These are phyloP conservation scores for Lasioglossum baleicum DNA, from an alignment of 1,140 invertebrate species.

Conservation along the genomic window DNA sequence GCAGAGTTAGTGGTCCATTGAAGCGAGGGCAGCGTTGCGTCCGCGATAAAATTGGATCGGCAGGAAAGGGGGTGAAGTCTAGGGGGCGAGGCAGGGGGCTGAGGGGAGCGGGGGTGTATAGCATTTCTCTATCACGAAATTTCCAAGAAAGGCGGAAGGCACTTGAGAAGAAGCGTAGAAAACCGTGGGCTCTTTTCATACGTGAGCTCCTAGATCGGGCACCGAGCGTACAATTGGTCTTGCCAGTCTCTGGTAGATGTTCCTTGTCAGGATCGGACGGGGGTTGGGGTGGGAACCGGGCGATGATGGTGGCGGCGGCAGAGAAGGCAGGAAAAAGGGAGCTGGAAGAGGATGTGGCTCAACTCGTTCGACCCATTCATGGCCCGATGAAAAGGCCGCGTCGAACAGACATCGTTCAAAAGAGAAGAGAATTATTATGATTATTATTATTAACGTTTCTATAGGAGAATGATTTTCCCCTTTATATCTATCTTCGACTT, in stretches of 20 bases:
- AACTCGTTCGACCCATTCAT: conserved; percentile 78
- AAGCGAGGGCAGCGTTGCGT: background rate
- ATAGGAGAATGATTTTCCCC: conserved; percentile 75
- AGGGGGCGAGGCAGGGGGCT: background rate
- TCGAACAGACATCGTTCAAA: conserved; percentile 73
- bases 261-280: conserved; percentile 45
- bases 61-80: too few species aligned
- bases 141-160: conserved; percentile 38
- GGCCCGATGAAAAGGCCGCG: conserved; percentile 75
- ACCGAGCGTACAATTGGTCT: conserved; percentile 55
- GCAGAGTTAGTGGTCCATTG: background rate
- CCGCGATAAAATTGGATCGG: conserved; percentile 46
- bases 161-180: conserved; percentile 37
- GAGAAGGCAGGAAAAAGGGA: conserved; percentile 62
- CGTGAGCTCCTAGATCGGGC: conserved; percentile 59
- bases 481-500: conserved; percentile 70
- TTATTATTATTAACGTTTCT: conserved; percentile 77
- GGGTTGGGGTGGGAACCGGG: conserved; percentile 27
- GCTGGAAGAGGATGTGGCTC: conserved; percentile 71
- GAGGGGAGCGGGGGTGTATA: background rate
- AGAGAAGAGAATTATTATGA: conserved; percentile 77
- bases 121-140: conserved; percentile 38
- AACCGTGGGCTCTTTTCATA: conserved; percentile 58
- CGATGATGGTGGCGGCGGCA: conserved; percentile 45
- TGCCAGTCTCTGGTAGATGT: conserved; percentile 54